A percentile compares a stretch with the other conserved stretches of the same genome.
These are phyloP conservation scores for Oscheius sp. DNA, from an alignment of 1,140 invertebrate genomes.

Conservation along the genomic window DNA sequence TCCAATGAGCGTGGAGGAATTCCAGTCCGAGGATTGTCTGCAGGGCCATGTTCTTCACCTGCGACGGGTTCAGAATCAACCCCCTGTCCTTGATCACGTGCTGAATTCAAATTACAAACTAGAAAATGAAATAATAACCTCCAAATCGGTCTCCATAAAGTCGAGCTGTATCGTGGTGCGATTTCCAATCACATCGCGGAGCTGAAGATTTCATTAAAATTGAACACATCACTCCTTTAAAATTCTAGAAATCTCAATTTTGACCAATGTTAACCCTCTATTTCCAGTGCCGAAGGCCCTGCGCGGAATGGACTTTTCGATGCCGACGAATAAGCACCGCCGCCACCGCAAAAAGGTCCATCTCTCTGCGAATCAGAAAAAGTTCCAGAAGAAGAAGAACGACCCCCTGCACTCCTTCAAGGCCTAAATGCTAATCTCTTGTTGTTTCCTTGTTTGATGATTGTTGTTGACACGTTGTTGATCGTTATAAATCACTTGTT, in stretches of 20 bases:
- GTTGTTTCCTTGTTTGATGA: slow-evolving; percentile 6
- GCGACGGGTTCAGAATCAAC: slow-evolving; percentile 83
- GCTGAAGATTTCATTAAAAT: slow-evolving; percentile 56
- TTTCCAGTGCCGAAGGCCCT: slow-evolving; percentile 52
- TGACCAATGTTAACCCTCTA: background rate
- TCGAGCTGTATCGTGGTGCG: slow-evolving; percentile 97
- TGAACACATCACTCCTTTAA: slow-evolving; percentile 8
- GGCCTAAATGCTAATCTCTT: slow-evolving; percentile 23
- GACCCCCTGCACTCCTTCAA: slow-evolving; percentile 41
- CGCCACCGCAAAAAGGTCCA: slow-evolving; percentile 14
- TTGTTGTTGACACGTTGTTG: slow-evolving; percentile 31
- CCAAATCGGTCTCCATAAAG: slow-evolving; percentile 98
- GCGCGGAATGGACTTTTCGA: slow-evolving; percentile 47
- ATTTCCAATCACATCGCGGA: slow-evolving; percentile 91
- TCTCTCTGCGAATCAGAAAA: slow-evolving; percentile 30
- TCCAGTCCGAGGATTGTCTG: slow-evolving; percentile 92
- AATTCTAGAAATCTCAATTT: background rate
- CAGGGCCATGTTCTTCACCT: slow-evolving; percentile 92
- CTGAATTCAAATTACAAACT: slow-evolving; percentile 52
- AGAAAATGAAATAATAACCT: slow-evolving; percentile 72
- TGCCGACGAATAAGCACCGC: background rate
- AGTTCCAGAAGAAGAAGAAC: slow-evolving; percentile 33
- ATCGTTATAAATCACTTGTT: slow-evolving; percentile 20
- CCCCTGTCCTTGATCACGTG: slow-evolving; percentile 68
- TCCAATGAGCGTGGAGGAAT: slow-evolving; percentile 93